These are phyloP conservation scores for Neomorphus geoffroyi DNA, from an alignment of 2,797 vertebrate species.

Conservation along the genomic window DNA sequence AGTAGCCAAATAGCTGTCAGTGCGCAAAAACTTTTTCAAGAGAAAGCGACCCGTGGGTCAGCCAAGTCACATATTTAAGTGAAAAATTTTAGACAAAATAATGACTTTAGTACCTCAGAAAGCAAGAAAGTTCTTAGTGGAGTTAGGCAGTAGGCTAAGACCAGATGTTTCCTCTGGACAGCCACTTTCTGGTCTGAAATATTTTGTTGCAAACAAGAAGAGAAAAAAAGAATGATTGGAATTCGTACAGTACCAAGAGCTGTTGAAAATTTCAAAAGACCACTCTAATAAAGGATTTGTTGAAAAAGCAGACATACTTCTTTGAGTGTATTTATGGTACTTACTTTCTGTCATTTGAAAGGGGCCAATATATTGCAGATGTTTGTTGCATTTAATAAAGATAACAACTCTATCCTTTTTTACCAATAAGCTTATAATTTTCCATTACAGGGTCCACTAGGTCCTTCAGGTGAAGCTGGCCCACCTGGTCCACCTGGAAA, in stretches of 20 bases:
- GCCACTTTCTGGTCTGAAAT: neutral
- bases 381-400: neutral
- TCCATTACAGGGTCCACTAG: constrained; percentile 88
- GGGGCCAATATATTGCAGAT: neutral
- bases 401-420: neutral
- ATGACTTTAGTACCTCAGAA: neutral
- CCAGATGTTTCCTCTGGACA: neutral
- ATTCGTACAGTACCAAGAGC: neutral
- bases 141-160: neutral
- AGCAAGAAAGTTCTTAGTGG: neutral
- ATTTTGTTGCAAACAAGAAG: neutral
- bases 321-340: neutral
- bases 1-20: neutral
- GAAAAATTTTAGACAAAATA: neutral
- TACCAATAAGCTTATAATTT: neutral
- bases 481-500: constrained; percentile 96
- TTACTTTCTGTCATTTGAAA: neutral
- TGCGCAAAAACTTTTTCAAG: neutral
- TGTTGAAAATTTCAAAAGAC: neutral
- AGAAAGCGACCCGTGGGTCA: neutral
- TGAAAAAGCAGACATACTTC: neutral
- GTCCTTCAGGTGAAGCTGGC: constrained; percentile 96
- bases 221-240: neutral
- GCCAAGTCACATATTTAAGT: neutral
- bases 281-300: neutral